Evolutionary conservation across 2,797 vertebrate genomes (phyloP).

Genomic region (Amniataba percoides): DNA sequence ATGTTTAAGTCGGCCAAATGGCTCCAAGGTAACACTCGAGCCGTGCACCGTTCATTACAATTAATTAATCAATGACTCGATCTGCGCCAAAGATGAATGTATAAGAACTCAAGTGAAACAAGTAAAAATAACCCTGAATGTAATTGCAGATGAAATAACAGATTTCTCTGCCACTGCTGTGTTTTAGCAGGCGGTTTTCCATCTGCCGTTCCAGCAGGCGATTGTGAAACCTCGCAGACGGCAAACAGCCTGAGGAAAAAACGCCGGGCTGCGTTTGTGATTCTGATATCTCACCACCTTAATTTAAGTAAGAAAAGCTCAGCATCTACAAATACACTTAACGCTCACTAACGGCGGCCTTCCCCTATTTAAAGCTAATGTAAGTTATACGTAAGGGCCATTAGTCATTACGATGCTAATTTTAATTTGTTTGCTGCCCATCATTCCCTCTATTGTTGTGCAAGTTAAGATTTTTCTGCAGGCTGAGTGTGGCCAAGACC

Average conservation of each 20-base stretch:
- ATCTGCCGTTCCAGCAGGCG: constrained; percentile 46
- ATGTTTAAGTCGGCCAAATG: constrained; percentile 13
- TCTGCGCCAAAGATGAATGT: constrained; percentile 42
- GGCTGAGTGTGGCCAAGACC: constrained; percentile 48
- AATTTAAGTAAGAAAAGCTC: constrained; percentile 65
- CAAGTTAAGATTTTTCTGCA: constrained; percentile 51
- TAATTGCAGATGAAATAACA: constrained; percentile 45
- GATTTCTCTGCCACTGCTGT: constrained; percentile 38
- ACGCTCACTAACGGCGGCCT: constrained; percentile 44
- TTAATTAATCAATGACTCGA: constrained; percentile 27
- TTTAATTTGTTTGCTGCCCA: constrained; percentile 67
- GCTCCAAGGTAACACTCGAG: constrained; percentile 10
- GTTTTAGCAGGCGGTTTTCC: constrained; percentile 57
- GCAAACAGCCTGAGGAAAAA: constrained; percentile 44
- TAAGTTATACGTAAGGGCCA: constrained; percentile 39
- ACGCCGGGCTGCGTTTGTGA: constrained; percentile 15
- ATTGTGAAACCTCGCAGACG: constrained; percentile 42
- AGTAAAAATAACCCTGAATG: constrained; percentile 35
- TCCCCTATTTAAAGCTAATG: constrained; percentile 53
- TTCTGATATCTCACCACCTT: constrained; percentile 31
- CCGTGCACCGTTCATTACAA: constrained; percentile 26
- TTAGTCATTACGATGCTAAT: constrained; percentile 63
- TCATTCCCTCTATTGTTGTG: constrained; percentile 70
- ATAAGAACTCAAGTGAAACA: constrained; percentile 31
- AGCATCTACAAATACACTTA: constrained; percentile 46